These are phyloP conservation scores for Macrophya annulata DNA, from an alignment of 2,888 invertebrate genomes.

Conservation along the genomic window DNA sequence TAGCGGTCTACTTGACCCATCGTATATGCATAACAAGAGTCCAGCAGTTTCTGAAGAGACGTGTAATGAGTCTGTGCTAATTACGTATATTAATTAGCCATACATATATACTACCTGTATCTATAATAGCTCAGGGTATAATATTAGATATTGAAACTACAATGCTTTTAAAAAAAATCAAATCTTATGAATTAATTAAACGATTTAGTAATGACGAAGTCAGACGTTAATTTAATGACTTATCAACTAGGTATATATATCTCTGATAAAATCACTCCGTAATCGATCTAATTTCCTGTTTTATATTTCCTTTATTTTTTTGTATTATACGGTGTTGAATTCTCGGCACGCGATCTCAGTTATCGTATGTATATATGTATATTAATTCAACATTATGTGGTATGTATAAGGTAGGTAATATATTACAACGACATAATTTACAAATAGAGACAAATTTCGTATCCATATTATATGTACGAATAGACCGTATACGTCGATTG, in stretches of 20 bases:
- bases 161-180: background rate
- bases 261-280: no score
- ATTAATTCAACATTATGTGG: background rate
- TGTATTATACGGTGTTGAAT: background rate
- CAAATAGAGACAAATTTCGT: background rate
- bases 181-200: background rate
- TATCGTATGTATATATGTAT: background rate
- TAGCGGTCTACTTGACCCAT: background rate
- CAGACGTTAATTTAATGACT: slow-evolving; percentile 2
- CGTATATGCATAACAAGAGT: background rate
- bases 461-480: background rate
- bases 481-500: no score
- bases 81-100: background rate
- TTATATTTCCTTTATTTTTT: background rate
- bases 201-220: background rate
- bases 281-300: slow-evolving; percentile 11
- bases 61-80: background rate
- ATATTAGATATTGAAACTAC: background rate
- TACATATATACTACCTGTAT: background rate
- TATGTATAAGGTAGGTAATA: no score
- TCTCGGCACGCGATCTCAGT: background rate
- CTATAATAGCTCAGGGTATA: background rate
- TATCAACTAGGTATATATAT: no score
- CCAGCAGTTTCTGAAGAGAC: background rate
- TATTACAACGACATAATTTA: background rate